Evolutionary conservation across 2,888 invertebrate species (phyloP).

Genomic region (Tinea pellionella): DNA sequence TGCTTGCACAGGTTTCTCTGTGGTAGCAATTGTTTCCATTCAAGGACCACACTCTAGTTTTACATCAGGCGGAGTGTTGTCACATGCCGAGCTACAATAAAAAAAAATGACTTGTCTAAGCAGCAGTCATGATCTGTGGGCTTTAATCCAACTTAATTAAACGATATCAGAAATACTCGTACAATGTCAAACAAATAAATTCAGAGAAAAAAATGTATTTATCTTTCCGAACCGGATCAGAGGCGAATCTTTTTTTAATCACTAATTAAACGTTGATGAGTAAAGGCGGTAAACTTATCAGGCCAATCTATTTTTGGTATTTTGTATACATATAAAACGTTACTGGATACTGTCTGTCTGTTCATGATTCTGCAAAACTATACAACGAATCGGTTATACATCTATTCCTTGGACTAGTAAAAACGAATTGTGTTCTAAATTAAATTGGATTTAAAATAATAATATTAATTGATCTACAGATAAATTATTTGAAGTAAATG

Average conservation of each 20-base stretch:
- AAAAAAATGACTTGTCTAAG: too few species aligned
- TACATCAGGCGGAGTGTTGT: too few species aligned
- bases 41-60: too few species aligned
- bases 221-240: background rate
- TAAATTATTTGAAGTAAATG: too few species aligned
- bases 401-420: background rate
- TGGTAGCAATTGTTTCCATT: too few species aligned
- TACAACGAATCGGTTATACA: constrained; percentile 26
- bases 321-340: constrained; percentile 16
- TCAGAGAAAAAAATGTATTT: background rate
- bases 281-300: background rate
- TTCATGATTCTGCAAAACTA: constrained; percentile 30
- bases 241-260: constrained; percentile 5
- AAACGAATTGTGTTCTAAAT: too few species aligned
- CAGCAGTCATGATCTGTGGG: too few species aligned
- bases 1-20: too few species aligned
- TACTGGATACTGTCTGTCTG: constrained; percentile 40
- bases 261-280: background rate
- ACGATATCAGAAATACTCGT: background rate
- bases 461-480: too few species aligned
- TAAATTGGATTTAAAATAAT: background rate
- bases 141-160: too few species aligned
- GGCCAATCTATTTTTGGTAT: background rate
- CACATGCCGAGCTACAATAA: too few species aligned
- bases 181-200: background rate